A percentile compares a stretch with the other conserved stretches of the same genome.
Conservation (phyloP, 2,113 vertebrate genomes). For the Protobothrops mucrosquamatus region DNA sequence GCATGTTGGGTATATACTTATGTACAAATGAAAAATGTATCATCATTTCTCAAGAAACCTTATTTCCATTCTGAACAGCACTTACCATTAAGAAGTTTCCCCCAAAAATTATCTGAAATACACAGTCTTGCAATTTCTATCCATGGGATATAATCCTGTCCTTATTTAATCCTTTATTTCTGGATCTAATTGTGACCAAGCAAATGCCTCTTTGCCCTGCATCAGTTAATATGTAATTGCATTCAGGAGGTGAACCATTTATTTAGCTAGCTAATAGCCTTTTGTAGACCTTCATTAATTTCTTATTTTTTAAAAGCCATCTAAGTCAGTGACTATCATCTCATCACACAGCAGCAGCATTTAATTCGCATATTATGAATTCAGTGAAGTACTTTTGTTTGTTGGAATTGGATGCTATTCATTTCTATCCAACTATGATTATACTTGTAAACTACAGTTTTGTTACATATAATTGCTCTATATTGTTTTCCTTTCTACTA, state of each 20-base stretch:
- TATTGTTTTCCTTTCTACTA: background rate
- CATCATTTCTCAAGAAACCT: background rate
- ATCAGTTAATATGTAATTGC: background rate
- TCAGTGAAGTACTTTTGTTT: background rate
- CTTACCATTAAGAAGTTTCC: background rate
- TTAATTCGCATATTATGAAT: background rate
- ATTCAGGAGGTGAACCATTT: background rate
- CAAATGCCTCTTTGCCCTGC: background rate
- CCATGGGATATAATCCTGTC: background rate
- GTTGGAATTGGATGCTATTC: background rate
- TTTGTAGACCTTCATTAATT: background rate
- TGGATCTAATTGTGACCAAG: background rate
- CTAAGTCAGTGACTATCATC: background rate
- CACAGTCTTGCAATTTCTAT: background rate
- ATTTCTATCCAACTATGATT: background rate
- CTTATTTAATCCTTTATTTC: background rate
- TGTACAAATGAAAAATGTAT: background rate
- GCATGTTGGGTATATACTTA: background rate
- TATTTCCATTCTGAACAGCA: background rate
- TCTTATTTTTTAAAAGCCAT: background rate
- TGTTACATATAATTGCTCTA: background rate
- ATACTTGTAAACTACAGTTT: background rate
- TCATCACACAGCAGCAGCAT: background rate
- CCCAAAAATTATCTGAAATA: background rate
- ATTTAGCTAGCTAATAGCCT: background rate